Evolutionary conservation across 2,888 invertebrate genomes (phyloP).

Genomic region (Hypercompe scribonia): DNA sequence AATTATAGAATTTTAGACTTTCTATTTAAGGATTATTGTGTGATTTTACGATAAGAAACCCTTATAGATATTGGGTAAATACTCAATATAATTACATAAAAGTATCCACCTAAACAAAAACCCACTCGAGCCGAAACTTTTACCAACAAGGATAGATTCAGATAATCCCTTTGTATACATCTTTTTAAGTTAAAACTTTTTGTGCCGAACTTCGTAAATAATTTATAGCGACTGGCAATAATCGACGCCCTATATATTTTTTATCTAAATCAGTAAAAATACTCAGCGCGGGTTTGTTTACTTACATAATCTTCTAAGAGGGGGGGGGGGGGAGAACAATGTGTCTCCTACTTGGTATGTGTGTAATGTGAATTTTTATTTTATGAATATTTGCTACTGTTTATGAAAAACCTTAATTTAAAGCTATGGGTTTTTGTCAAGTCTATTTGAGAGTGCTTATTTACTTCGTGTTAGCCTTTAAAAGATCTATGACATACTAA

Average conservation of each 20-base stretch:
- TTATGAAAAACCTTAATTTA: neutral
- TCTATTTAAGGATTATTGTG: too few species aligned
- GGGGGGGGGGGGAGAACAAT: neutral
- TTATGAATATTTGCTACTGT: neutral
- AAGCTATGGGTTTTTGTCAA: too few species aligned
- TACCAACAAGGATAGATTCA: neutral
- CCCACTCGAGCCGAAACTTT: neutral
- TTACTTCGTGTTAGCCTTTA: too few species aligned
- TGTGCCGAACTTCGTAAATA: constrained; percentile 2
- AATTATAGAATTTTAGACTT: neutral
- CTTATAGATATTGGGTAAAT: neutral
- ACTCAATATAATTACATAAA: neutral
- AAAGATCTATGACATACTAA: too few species aligned
- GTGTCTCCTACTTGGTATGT: neutral
- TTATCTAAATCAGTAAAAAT: constrained; percentile 1
- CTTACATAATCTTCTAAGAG: neutral
- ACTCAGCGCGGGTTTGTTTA: neutral
- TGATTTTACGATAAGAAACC: neutral
- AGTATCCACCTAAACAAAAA: constrained; percentile 2
- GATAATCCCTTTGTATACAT: constrained; percentile 2
- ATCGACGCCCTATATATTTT: constrained; percentile 5
- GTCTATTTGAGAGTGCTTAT: too few species aligned
- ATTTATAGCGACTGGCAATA: constrained; percentile 5
- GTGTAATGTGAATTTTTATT: neutral
- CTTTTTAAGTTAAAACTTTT: constrained; percentile 5